These are phyloP conservation scores for Apamea crenata DNA, from an alignment of 2,888 invertebrate species.

Conservation along the genomic window DNA sequence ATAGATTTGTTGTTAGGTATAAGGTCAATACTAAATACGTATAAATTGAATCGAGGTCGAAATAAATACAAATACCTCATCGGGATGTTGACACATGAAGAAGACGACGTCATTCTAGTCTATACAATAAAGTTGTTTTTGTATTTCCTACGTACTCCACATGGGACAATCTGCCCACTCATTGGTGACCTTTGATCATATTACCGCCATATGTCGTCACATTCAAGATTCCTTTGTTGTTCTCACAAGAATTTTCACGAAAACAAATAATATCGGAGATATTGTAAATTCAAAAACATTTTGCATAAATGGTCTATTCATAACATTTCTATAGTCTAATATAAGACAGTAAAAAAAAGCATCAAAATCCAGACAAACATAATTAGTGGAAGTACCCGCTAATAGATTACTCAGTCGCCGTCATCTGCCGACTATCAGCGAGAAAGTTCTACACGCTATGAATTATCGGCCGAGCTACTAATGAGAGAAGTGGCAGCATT, in stretches of 20 bases:
- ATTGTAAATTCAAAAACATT: background rate
- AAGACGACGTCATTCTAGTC: background rate
- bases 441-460: slow-evolving; percentile 48
- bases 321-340: background rate
- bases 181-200: slow-evolving; percentile 30
- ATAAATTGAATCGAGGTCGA: background rate
- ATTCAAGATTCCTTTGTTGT: slow-evolving; percentile 23
- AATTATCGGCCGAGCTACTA: slow-evolving; percentile 60
- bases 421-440: slow-evolving; percentile 36
- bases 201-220: slow-evolving; percentile 25
- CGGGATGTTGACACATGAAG: background rate
- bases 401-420: slow-evolving; percentile 10
- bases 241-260: background rate
- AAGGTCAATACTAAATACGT: slow-evolving; percentile 8
- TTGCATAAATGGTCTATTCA: background rate
- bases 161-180: slow-evolving; percentile 16
- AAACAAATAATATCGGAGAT: background rate
- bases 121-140: slow-evolving; percentile 35
- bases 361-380: slow-evolving; percentile 19
- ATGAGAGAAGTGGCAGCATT: slow-evolving; percentile 60
- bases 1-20: slow-evolving; percentile 27
- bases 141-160: slow-evolving; percentile 11
- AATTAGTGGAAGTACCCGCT: slow-evolving; percentile 13
- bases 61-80: slow-evolving; percentile 16
- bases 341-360: background rate